Conservation (phyloP, 2,797 vertebrate species). For the Neopelma chrysocephalum region DNA sequence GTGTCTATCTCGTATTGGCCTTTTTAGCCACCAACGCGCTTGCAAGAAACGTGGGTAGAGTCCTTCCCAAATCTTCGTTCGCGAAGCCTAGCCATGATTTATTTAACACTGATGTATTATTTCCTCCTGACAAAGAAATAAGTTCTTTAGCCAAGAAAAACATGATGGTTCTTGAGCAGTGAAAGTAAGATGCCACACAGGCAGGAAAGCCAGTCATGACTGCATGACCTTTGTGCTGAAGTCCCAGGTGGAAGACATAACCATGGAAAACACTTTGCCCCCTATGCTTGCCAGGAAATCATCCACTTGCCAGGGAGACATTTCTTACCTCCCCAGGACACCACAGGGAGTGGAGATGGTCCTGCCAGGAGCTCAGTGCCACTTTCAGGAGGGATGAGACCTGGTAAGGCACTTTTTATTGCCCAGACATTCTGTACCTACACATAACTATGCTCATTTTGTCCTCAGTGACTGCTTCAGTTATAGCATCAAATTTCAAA, state of each 20-base stretch:
- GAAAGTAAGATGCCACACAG: background rate
- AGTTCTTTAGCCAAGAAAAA: background rate
- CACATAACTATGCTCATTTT: background rate
- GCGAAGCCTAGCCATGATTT: too few species aligned
- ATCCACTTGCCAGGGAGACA: too few species aligned
- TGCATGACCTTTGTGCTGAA: background rate
- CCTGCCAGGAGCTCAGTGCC: background rate
- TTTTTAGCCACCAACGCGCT: too few species aligned
- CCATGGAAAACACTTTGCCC: accelerated
- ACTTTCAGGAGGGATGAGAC: background rate
- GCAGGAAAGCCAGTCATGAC: background rate
- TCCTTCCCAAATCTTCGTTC: too few species aligned
- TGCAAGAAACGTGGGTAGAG: too few species aligned
- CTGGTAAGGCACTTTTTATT: background rate
- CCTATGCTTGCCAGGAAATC: background rate
- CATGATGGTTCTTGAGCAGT: background rate
- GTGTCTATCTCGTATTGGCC: too few species aligned
- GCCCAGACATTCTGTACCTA: background rate
- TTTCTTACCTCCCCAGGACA: background rate
- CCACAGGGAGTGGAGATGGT: background rate
- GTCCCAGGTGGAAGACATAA: background rate
- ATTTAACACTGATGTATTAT: background rate
- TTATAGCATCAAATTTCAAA: background rate
- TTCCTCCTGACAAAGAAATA: background rate
- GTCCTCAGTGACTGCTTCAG: background rate